These are phyloP conservation scores for Rhodeus uyekii DNA, from an alignment of 2,797 vertebrate species.

Conservation along the genomic window DNA sequence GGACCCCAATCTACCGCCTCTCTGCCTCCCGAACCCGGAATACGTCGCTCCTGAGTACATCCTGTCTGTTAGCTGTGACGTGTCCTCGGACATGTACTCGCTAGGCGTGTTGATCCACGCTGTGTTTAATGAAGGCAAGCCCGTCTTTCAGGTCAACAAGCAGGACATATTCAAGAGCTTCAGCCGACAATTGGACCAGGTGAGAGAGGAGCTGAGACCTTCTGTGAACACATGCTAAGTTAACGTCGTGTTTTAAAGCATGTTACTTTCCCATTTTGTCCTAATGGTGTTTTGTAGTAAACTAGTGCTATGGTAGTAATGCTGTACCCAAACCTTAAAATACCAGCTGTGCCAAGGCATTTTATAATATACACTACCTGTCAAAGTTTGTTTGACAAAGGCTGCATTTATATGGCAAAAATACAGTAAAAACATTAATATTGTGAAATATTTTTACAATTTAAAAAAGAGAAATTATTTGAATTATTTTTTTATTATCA, in stretches of 20 bases:
- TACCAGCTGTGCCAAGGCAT: neutral
- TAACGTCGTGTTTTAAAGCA: neutral
- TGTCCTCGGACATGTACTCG: constrained; percentile 98
- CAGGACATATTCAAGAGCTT: constrained; percentile 99
- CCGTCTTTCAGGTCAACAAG: constrained; percentile 96
- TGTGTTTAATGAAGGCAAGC: constrained; percentile 95
- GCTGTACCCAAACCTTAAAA: neutral
- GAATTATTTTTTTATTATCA: too few relatives aligned
- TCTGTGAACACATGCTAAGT: neutral
- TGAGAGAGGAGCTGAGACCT: constrained; percentile 74
- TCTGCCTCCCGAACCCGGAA: constrained; percentile 97
- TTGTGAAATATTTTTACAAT: too few relatives aligned
- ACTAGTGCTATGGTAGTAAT: neutral
- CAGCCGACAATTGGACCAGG: constrained; percentile 96
- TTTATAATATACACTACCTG: neutral
- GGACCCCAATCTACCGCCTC: constrained; percentile 93
- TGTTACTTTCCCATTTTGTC: neutral
- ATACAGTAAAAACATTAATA: too few relatives aligned
- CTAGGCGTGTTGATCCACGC: constrained; percentile 91
- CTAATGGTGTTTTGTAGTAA: neutral
- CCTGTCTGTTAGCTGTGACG: constrained; percentile 96
- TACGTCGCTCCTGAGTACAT: constrained; percentile 98
- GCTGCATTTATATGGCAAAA: too few relatives aligned
- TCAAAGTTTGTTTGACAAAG: too few relatives aligned
- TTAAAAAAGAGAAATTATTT: too few relatives aligned